A percentile compares a stretch with the other conserved stretches of the same genome.
Evolutionary conservation across 2,797 vertebrate genomes (phyloP).

Genomic region (Tenualosa ilisha): DNA sequence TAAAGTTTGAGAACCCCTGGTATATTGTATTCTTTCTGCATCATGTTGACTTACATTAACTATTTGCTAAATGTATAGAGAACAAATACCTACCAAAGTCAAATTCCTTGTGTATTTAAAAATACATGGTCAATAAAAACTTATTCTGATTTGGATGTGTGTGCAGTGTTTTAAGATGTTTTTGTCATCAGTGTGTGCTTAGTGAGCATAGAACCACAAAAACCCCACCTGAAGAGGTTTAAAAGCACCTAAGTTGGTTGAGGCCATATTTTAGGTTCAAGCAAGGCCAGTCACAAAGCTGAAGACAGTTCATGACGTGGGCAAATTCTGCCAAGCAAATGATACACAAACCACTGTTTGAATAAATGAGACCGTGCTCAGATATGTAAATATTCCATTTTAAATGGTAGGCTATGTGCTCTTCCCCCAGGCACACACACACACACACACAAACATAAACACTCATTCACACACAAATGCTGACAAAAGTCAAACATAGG

Average conservation of each 20-base stretch:
- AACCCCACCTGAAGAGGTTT: too few species aligned
- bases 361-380: background rate
- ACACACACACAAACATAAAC: conserved; percentile 53
- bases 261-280: background rate
- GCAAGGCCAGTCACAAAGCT: background rate
- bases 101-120: too few species aligned
- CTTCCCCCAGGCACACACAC: conserved; percentile 64
- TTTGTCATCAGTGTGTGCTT: background rate
- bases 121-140: too few species aligned
- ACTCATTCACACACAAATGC: conserved; percentile 50
- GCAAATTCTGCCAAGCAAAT: background rate
- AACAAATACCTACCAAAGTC: too few species aligned
- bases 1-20: too few species aligned
- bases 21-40: too few species aligned
- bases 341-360: background rate
- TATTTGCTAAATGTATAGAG: too few species aligned
- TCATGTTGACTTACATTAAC: too few species aligned
- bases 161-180: too few species aligned
- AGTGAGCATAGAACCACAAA: background rate
- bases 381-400: background rate
- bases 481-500: conserved; percentile 43
- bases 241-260: background rate
- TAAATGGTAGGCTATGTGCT: background rate
- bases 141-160: too few species aligned
- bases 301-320: background rate